Base-by-base conservation (phyloP, 2,113 vertebrate genomes). In the Brachyistius frenatus region DNA sequence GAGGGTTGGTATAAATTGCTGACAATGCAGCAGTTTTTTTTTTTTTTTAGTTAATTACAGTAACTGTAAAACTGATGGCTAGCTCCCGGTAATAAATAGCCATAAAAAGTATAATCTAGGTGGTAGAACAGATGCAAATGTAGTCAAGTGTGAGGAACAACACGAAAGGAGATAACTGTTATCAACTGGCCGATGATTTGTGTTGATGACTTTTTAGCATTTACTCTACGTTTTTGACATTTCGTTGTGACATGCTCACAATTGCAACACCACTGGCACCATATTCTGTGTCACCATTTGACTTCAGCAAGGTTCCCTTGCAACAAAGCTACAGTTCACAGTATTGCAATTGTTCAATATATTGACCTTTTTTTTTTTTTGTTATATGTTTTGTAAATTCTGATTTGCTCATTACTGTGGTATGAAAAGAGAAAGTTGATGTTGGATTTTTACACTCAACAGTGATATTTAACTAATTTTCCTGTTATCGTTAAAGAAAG, bases 51-150 rank as follows among this genome's bases (percentile, higher is more conserved):
- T 86, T 87, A 80, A 87, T 84, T 78, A 63, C 63, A 36, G 16
- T 37, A 66, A 61, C 53, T 73, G 52, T 79, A 64, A 71, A 84
- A 53, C 36, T 70, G 30, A 83, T 80, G 78, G 61, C 71, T 73
- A 60, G 70, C 53, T 82, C 52, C 33, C 58, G 41, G 30, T 62
- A 53, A 79, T 66, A 80, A 86, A 70, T 33, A 65, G 31, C 66
- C 60, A 74, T 80, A 66, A 56, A 69, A 75, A 69, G 44, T 41
- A 31, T 73, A 3, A 53, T 57, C 76, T 55, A 13, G 31, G 49
- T 37, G 30, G 55, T 41, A 44, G 73, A 86, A 76, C 86, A 87
- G 80, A 80, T 87, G 78, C 55, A 78, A 73, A 46, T 81, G 70
- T 76, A 84, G 60, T 81, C 63, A 60, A 33, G 63, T 65, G 77